Evolutionary conservation across 2,888 invertebrate species (phyloP).

Genomic region (Ceramica pisi): DNA sequence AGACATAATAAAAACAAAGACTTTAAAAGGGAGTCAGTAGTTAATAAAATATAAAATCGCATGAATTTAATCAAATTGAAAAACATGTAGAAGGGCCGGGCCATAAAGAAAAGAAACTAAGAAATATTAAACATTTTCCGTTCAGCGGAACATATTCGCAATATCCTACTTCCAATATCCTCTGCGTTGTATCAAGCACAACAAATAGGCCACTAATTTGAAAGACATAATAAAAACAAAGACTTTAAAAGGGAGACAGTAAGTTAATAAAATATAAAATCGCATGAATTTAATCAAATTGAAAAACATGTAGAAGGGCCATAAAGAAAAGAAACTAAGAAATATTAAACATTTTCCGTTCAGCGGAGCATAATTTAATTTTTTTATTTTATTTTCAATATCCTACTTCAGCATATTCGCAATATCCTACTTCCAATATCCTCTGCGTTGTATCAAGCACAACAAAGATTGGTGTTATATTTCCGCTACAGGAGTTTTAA

Average conservation of each 20-base stretch:
- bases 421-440: slow-evolving; percentile 21
- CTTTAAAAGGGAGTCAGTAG: neutral
- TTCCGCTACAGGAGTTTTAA: slow-evolving; percentile 18
- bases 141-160: neutral
- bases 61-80: neutral
- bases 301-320: neutral
- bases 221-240: neutral
- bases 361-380: no score
- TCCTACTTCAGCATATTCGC: no score
- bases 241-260: neutral
- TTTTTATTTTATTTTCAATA: no score
- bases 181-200: slow-evolving; percentile 13
- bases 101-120: no score
- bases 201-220: neutral
- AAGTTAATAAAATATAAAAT: neutral
- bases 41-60: neutral
- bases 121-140: neutral
- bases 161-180: slow-evolving; percentile 18
- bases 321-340: no score
- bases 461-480: slow-evolving; percentile 18
- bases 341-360: neutral
- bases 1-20: neutral
- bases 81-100: neutral
- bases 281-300: neutral
- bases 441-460: slow-evolving; percentile 11